These are phyloP conservation scores for Parthenolecanium corni DNA, from an alignment of 2,888 invertebrate genomes.

Conservation along the genomic window DNA sequence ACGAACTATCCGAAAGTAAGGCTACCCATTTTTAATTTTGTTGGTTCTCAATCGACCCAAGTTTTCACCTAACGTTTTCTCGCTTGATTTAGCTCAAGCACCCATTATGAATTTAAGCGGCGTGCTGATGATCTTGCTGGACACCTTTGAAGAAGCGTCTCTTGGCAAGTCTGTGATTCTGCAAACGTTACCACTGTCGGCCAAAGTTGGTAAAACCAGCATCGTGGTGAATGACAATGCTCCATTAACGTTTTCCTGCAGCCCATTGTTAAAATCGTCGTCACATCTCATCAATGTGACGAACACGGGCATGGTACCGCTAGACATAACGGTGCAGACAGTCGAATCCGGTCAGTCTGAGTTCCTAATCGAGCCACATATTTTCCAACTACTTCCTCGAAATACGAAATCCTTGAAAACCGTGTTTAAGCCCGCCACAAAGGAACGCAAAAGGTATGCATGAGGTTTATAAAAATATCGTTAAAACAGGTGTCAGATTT, in stretches of 20 bases:
- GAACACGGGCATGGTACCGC: neutral
- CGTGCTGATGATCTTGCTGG: constrained; percentile 3
- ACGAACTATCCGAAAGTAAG: neutral
- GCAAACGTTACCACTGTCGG: neutral
- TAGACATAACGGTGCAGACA: neutral
- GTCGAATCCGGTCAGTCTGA: neutral
- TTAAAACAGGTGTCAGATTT: no score
- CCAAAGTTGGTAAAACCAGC: neutral
- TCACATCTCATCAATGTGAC: neutral
- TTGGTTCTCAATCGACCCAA: no score
- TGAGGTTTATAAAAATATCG: neutral
- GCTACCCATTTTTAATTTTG: neutral
- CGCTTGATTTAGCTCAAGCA: neutral
- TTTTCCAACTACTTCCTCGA: neutral
- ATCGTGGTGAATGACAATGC: constrained; percentile 4
- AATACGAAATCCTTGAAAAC: neutral
- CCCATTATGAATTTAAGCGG: neutral
- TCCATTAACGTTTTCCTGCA: neutral
- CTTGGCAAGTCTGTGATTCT: neutral
- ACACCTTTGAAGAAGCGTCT: constrained; percentile 10
- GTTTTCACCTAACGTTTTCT: neutral
- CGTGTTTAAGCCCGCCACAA: neutral
- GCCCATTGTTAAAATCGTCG: neutral
- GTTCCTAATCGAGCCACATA: constrained; percentile 5
- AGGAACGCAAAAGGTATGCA: constrained; percentile 2